Base-by-base conservation (phyloP, 2,888 invertebrate genomes). In the Alloscopus bannaensis region DNA sequence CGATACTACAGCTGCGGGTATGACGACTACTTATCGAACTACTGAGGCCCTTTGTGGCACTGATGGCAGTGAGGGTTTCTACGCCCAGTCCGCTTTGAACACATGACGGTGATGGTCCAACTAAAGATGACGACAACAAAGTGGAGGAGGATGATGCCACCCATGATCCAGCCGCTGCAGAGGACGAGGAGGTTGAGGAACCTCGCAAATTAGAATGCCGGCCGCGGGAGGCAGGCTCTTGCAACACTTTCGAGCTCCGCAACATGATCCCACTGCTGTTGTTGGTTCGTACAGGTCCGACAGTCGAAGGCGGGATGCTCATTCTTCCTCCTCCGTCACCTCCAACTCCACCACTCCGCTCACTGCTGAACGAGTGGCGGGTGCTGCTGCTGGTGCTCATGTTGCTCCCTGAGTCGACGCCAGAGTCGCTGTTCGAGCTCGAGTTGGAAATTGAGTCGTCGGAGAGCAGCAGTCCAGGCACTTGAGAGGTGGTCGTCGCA, bases 351-450 rank as follows among this genome's bases (percentile, higher is more conserved):
- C 57, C 20, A 16, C 40, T 26, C 31, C 50, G 70, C 20, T 77
- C 77, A 28, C 70, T 77, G 6, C 45, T 65, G 26, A 77, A 42
- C 0, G 75, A 73, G 0, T 66, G 50, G 2, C 81, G 29, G 6
- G 64, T 68, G 50, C 80, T 81, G 28, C 84, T 82, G 52, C 84
- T 82, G n/a, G 75, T 81, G 45, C 83, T 85, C 28, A 72, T 81
- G 3, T 60, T 76, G 29, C 83, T 84, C 22, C 83, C 83, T 45
- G 84, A 86, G 50, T 86, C 86, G 0, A 86, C 84, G 3, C 86
- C 86, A 0, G 86, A 86, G 60, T 86, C 86, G 42, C 85, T 85
- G 66, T 79, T 83, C 13, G 84, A 84, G 36, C 84, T 86, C 28
- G 85, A 85, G 66, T 83, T 85, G 3, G 84, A 84, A 1, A 81